Base-by-base conservation (phyloP, 23 tunicate genomes). In the Trididemnum clinides region DNA sequence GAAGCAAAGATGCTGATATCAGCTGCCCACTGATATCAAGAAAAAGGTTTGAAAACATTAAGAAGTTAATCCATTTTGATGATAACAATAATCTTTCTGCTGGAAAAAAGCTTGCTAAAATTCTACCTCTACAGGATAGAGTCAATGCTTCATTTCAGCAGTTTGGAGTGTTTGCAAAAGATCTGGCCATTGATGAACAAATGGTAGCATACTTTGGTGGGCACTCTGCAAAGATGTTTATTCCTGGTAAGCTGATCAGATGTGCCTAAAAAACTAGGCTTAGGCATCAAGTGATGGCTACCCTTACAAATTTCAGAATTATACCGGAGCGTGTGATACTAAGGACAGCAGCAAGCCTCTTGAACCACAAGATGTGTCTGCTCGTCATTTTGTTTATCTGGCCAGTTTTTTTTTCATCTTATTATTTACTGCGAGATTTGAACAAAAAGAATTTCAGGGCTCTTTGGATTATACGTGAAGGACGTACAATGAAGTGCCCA, bases 141-240 rank as follows among this genome's bases (percentile, higher is more conserved):
- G 75, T 66, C 36, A 66, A 66, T 66, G 75, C 75, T 31, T 59
- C 66, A n/a, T 28, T 59, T 10, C 66, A 59, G 25, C 66, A 59
- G 25, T 59, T 66, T 31, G 75, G 75, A 66, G 36, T 28, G 75
- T 66, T 66, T 66, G 37, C 36, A 66, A 66, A 66, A 32, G 75
- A 66, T 66, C 37, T 66, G 37, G 5, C 75, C 37, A 66, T 66
- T 66, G 75, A 66, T 31, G 75, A 66, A 31, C 75, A 66, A 66
- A 66, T 66, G 37, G 75, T 66, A 29, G 25, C 37, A 32, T 66
- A 66, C 37, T 66, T 66, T 31, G 75, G 75, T 10, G 4, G 75
- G 75, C 75, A 66, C 75, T 66, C 75, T 31, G 75, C 75, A 66
- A 32, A 66, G 75, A 66, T 66, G 75, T 66, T 66, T 66, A 66